Evolutionary conservation across 2,888 invertebrate genomes (phyloP).

Genomic region (Xylota segnis): DNA sequence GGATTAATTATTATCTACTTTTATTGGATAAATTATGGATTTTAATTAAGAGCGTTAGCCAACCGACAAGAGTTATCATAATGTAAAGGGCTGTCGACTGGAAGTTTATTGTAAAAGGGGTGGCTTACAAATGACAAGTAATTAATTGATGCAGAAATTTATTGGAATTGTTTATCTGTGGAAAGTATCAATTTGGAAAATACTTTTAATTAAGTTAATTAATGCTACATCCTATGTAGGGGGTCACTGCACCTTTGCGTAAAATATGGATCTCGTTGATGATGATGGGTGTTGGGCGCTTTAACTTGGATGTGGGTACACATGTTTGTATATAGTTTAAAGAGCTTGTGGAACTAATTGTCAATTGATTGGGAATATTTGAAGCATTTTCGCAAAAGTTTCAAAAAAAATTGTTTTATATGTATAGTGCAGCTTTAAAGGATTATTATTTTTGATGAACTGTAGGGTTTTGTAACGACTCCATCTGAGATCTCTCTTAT

Average conservation of each 20-base stretch:
- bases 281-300: neutral
- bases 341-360: no score
- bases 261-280: neutral
- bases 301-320: no score
- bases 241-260: neutral
- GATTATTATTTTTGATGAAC: no score
- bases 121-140: conserved; percentile 22
- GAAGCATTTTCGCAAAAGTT: no score
- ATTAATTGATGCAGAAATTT: conserved; percentile 57
- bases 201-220: conserved; percentile 49
- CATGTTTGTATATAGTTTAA: no score
- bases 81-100: conserved; percentile 46
- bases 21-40: conserved; percentile 67
- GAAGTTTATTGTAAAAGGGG: conserved; percentile 45
- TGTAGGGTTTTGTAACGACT: no score
- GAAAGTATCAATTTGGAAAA: conserved; percentile 9
- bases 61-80: conserved; percentile 50
- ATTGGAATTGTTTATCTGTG: conserved; percentile 49
- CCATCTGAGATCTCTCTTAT: no score
- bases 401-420: no score
- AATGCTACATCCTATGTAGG: neutral
- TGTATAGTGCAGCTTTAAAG: no score
- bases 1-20: conserved; percentile 50
- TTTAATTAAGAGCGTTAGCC: conserved; percentile 69
- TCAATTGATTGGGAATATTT: no score